Percentiles rank a stretch among this genome's conserved stretches.
These are phyloP conservation scores for Ageneiosus marmoratus DNA, from an alignment of 2,113 vertebrate species.

Conservation along the genomic window DNA sequence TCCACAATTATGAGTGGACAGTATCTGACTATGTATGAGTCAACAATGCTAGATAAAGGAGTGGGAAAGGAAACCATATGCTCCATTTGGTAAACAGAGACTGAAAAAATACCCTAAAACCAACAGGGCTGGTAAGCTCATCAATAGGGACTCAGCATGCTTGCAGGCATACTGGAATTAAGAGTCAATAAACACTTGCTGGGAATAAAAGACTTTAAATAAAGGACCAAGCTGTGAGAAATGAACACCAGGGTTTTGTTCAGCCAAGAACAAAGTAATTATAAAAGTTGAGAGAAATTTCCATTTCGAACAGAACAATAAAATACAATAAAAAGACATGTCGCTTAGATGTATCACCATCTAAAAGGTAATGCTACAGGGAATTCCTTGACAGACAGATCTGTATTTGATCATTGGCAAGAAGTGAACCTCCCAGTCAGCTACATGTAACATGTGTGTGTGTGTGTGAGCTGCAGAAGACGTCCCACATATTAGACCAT, in stretches of 20 bases:
- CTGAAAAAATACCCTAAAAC: slow-evolving; percentile 9
- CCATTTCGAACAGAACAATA: background rate
- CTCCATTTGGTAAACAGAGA: slow-evolving; percentile 34
- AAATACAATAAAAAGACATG: background rate
- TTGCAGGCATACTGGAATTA: background rate
- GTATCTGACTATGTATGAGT: slow-evolving; percentile 43
- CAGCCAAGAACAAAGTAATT: background rate
- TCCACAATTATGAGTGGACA: slow-evolving; percentile 34
- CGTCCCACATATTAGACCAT: background rate
- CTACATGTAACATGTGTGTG: slow-evolving; percentile 40
- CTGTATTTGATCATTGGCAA: slow-evolving; percentile 20
- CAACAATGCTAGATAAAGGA: slow-evolving; percentile 31
- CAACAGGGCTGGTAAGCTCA: slow-evolving; percentile 27
- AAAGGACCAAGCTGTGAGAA: slow-evolving; percentile 13
- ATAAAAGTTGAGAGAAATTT: background rate
- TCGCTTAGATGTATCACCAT: slow-evolving; percentile 14
- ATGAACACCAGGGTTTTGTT: slow-evolving; percentile 9
- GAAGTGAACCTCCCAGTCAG: slow-evolving; percentile 36
- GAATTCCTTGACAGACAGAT: slow-evolving; percentile 23
- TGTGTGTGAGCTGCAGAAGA: background rate
- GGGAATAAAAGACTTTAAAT: slow-evolving; percentile 23
- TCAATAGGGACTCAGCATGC: slow-evolving; percentile 22
- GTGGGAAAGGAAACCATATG: slow-evolving; percentile 24
- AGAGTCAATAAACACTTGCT: slow-evolving; percentile 31
- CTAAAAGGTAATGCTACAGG: slow-evolving; percentile 27